Percentiles rank a stretch among this genome's conserved stretches.
Evolutionary conservation across 2,888 invertebrate genomes (phyloP).

Genomic region (Caradrina kadenii): DNA sequence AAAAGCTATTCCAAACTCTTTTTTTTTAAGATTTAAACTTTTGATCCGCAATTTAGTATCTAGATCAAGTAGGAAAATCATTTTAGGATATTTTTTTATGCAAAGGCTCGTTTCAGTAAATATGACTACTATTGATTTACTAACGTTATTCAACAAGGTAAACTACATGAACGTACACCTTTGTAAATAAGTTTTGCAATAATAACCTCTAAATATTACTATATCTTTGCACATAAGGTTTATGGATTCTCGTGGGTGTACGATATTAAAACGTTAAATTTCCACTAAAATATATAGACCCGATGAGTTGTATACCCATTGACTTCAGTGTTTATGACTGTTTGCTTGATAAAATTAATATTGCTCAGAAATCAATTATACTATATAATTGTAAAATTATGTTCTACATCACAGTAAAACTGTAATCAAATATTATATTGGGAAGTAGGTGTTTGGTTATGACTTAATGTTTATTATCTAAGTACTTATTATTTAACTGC

Average conservation of each 20-base stretch:
- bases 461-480: constrained; percentile 12
- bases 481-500: constrained; percentile 34
- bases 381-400: constrained; percentile 4
- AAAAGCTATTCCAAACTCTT: too few species aligned
- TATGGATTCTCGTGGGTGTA: constrained; percentile 55
- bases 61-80: background rate
- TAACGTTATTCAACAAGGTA: constrained; percentile 21
- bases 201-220: constrained; percentile 38
- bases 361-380: constrained; percentile 41
- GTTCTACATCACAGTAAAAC: constrained; percentile 35
- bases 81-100: too few species aligned
- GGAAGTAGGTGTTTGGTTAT: constrained; percentile 32
- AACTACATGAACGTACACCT: constrained; percentile 22
- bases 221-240: constrained; percentile 45
- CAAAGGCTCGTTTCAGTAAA: constrained; percentile 1
- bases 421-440: constrained; percentile 36
- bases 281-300: constrained; percentile 34
- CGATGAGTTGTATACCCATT: constrained; percentile 25
- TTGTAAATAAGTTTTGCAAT: constrained; percentile 51
- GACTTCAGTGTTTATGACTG: constrained; percentile 38
- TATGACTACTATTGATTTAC: background rate
- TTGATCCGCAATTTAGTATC: too few species aligned
- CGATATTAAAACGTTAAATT: constrained; percentile 49
- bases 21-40: too few species aligned
- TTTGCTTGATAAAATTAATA: constrained; percentile 42